Percentiles rank a stretch among this genome's conserved stretches.
phyloP scores from a whole-genome alignment of 2,888 invertebrate species.

The Callinectes sapidus region DNA sequence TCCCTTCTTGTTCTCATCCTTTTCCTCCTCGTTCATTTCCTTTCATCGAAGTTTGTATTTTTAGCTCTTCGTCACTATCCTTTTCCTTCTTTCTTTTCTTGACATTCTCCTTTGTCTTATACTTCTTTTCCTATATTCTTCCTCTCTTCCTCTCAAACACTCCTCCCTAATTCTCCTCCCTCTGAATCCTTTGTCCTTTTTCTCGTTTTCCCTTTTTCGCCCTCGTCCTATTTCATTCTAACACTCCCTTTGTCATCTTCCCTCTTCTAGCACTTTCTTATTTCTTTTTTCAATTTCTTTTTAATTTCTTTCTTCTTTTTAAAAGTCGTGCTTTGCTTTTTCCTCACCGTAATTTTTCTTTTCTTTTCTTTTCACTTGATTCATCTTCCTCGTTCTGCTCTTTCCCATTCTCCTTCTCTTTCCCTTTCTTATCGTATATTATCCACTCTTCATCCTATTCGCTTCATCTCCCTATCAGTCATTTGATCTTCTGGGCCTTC shows the following conservation, averaged over 20 bases:
- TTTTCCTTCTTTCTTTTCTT: slow-evolving; percentile 15
- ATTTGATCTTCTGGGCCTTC: background rate
- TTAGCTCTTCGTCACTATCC: background rate
- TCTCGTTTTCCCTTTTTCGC: background rate
- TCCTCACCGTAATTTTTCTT: background rate
- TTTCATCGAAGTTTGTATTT: slow-evolving; percentile 17
- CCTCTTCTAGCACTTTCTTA: background rate
- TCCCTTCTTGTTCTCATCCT: background rate
- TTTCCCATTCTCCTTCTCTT: background rate
- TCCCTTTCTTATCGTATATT: background rate
- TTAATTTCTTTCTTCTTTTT: background rate
- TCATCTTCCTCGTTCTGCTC: background rate
- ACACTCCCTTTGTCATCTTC: background rate
- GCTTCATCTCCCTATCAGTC: background rate
- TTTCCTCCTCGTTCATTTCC: background rate
- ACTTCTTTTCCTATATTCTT: background rate
- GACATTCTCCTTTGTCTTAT: slow-evolving; percentile 5
- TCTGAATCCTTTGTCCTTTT: background rate
- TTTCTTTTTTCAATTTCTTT: too few relatives aligned
- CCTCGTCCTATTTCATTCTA: background rate
- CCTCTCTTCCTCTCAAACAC: slow-evolving; percentile 11
- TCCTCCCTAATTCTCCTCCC: background rate
- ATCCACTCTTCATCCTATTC: background rate
- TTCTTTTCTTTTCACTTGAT: background rate
- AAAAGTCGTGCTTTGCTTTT: background rate